Evolutionary conservation across 2,888 invertebrate genomes (phyloP).

Genomic region (Tetragnatha montana): DNA sequence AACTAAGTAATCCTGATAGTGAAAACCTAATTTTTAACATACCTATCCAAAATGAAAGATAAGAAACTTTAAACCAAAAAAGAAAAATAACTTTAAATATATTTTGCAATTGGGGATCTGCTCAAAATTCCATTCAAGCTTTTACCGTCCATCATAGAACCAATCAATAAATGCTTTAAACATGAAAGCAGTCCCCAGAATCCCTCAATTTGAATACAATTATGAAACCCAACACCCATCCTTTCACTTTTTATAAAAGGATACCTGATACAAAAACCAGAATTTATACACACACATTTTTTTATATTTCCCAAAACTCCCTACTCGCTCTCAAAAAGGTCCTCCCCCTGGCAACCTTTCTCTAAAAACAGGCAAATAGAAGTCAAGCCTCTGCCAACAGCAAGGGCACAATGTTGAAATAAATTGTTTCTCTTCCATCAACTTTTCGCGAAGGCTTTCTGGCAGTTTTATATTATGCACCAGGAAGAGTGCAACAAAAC

Average conservation of each 20-base stretch:
- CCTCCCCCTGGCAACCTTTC: not conserved
- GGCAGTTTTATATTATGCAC: conserved; percentile 32
- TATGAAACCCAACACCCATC: conserved; percentile 17
- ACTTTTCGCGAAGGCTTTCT: not conserved
- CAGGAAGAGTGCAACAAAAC: conserved; percentile 18
- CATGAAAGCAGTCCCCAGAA: conserved; percentile 7
- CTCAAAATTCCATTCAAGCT: not conserved
- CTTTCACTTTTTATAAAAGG: conserved; percentile 12
- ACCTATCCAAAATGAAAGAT: too few relatives aligned
- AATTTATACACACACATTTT: not conserved
- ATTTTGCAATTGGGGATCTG: too few relatives aligned
- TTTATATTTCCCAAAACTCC: too few relatives aligned
- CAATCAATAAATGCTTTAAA: conserved; percentile 32
- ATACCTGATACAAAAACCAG: conserved; percentile 35
- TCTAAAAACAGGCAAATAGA: conserved; percentile 16
- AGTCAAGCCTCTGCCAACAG: not conserved
- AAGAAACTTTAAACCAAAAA: too few relatives aligned
- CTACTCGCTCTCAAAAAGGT: not conserved
- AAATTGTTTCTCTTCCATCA: conserved; percentile 41
- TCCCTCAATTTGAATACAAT: conserved; percentile 31
- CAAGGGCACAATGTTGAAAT: conserved; percentile 40
- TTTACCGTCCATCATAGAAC: not conserved
- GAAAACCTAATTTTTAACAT: too few relatives aligned
- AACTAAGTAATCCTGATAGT: too few relatives aligned
- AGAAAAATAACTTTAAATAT: too few relatives aligned